phyloP scores from a whole-genome alignment of 53 echinoderm and acorn worm species.

The Patiria pectinifera region DNA sequence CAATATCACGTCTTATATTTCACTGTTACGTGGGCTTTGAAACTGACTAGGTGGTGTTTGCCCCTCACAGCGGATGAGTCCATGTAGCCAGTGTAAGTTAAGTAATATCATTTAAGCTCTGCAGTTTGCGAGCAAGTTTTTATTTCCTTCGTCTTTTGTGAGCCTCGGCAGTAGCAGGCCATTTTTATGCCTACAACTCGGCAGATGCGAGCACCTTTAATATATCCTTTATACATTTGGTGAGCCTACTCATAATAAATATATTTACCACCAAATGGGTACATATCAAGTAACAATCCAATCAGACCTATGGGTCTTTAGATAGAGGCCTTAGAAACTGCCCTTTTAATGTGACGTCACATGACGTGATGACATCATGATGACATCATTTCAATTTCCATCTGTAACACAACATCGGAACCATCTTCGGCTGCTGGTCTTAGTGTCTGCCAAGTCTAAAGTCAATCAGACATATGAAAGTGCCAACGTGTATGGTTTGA shows the following conservation, averaged over 20 bases:
- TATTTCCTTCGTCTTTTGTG: background rate
- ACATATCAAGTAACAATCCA: no score
- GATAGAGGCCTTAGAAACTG: no score
- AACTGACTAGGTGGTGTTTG: background rate
- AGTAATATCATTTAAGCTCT: background rate
- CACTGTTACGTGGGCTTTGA: background rate
- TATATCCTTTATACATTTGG: background rate
- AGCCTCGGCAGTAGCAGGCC: constrained; percentile 25
- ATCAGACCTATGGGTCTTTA: no score
- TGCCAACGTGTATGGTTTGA: no score
- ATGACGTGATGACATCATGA: no score
- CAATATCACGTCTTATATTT: no score
- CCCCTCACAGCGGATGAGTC: constrained; percentile 2
- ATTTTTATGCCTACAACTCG: background rate
- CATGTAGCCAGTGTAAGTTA: background rate
- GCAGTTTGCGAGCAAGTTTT: background rate
- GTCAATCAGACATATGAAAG: no score
- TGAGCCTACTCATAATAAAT: background rate
- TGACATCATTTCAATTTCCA: no score
- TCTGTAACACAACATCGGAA: no score
- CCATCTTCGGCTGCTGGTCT: no score
- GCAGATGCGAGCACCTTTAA: background rate
- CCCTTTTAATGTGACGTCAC: no score
- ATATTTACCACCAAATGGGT: background rate
- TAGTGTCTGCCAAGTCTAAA: no score